These are phyloP conservation scores for Brenthis hecate DNA, from an alignment of 2,888 invertebrate genomes.

Conservation along the genomic window DNA sequence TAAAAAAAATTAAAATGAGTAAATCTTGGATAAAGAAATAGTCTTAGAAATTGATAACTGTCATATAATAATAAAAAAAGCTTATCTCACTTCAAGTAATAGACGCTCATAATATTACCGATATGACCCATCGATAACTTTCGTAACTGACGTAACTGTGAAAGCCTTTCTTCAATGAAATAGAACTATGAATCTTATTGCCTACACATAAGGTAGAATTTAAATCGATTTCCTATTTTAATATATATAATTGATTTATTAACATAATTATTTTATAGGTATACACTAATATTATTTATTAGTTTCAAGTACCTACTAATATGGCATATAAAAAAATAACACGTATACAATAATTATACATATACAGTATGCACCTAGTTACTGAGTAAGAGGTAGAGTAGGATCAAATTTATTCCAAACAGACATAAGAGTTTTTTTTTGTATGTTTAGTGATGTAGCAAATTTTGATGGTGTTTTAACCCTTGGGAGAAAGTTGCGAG, in stretches of 20 bases:
- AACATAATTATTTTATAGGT: too few relatives aligned
- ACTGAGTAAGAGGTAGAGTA: not conserved
- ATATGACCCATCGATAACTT: constrained; percentile 43
- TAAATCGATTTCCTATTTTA: not conserved
- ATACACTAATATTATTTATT: too few relatives aligned
- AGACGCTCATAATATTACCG: constrained; percentile 13
- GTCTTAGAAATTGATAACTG: not conserved
- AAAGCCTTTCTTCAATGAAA: constrained; percentile 49
- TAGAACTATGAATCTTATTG: not conserved
- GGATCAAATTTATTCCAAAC: not conserved
- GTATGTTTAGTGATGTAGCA: constrained; percentile 50
- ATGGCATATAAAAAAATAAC: too few relatives aligned
- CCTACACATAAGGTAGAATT: not conserved
- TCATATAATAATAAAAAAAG: not conserved
- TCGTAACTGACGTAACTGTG: constrained; percentile 66
- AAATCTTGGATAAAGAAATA: not conserved
- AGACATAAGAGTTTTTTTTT: not conserved
- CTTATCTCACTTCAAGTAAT: constrained; percentile 9
- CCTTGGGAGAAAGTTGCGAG: constrained; percentile 73
- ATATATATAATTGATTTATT: not conserved
- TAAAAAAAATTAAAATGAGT: too few relatives aligned
- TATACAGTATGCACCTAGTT: too few relatives aligned
- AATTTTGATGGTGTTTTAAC: constrained; percentile 50
- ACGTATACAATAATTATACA: too few relatives aligned
- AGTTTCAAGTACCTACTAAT: too few relatives aligned